Conservation (phyloP, 2,113 vertebrate genomes). For the Heterochromis multidens region DNA sequence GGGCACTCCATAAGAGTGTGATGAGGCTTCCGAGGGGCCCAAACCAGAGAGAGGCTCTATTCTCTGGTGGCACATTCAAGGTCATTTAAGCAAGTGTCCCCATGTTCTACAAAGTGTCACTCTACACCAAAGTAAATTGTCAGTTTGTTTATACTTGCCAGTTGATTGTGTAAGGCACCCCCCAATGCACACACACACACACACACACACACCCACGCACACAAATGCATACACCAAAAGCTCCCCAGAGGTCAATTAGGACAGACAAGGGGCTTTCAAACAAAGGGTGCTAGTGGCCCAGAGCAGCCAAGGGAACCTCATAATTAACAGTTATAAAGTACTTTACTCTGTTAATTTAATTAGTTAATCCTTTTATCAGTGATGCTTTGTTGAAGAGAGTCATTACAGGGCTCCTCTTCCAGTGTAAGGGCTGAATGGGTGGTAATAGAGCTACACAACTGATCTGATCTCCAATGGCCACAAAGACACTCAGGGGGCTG, state of each 20-base stretch:
- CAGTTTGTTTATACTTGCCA: conserved; percentile 81
- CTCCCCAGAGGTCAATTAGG: conserved; percentile 82
- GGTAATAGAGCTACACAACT: conserved; percentile 57
- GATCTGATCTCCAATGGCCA: conserved; percentile 35
- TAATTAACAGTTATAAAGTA: conserved; percentile 84
- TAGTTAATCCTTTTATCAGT: conserved; percentile 80
- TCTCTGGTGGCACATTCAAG: conserved; percentile 73
- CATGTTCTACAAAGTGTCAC: conserved; percentile 77
- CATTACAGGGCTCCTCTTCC: conserved; percentile 67
- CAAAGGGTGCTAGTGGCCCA: conserved; percentile 77
- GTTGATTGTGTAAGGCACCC: conserved; percentile 78
- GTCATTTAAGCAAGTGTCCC: conserved; percentile 76
- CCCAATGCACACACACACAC: conserved; percentile 27
- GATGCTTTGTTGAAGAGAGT: conserved; percentile 70
- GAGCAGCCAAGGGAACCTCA: conserved; percentile 72
- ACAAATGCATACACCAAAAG: conserved; percentile 68
- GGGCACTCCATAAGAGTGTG: not conserved
- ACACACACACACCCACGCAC: conserved; percentile 51
- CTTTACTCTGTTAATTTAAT: conserved; percentile 81
- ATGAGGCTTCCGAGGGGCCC: conserved; percentile 10
- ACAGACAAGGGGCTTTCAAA: conserved; percentile 78
- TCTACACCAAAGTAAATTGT: conserved; percentile 80
- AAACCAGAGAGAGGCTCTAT: conserved; percentile 33
- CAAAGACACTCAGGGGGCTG: conserved; percentile 28
- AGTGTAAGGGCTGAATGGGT: conserved; percentile 36